Evolutionary conservation across 1,140 invertebrate genomes (phyloP), one percentile per base, ranked within the genome.

Genomic region (Caenorhabditis brenneri): DNA sequence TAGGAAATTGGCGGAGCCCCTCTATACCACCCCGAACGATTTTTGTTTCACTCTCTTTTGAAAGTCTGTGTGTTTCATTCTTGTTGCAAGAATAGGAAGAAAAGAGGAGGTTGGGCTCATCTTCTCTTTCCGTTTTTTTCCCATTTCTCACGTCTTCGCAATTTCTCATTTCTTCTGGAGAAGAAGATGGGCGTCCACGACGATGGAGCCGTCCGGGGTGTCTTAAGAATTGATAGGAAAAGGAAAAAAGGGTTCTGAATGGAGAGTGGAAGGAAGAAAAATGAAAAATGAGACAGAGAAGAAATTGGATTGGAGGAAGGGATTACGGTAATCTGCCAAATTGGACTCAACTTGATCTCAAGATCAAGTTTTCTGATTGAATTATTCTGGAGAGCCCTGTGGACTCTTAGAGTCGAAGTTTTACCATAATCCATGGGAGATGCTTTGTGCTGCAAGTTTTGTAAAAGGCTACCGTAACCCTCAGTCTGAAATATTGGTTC

Each of bases 101-200:
- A 36, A 15, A 31, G 4, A 55, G 10, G 9, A 55, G 9, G 39
- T 42, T 42, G n/a, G n/a, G 53, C 53, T 58, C n/a, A 58, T 58
- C 65, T n/a, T 27, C 5, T 24, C 36, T 27, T 12, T 10, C 10
- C 16, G 19, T 22, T 15, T 46, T 74, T 74, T 42, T 74, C 29
- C 9, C 65, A 74, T 74, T 74, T 74, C n/a, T 33, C 65, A 74
- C 65, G 65, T 74, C 65, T 74, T 74, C 58, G 29, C 58, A 65
- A n/a, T 65, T 65, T 65, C 65, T 74, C 3, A 74, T 46, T 42
- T 42, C 19, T n/a, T 33, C 16, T 29, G 6, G 4, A 24, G 60
- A 51, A 51, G 65, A 27, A 74, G 65, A 74, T 42, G 65, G 58
- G 58, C 7, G 58, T 29, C 24, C 3, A 7, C 29, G 31, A 19